Evolutionary conservation across 1,140 invertebrate species (phyloP), one percentile per base, ranked within the genome.

Genomic region (Hyles vespertilio): DNA sequence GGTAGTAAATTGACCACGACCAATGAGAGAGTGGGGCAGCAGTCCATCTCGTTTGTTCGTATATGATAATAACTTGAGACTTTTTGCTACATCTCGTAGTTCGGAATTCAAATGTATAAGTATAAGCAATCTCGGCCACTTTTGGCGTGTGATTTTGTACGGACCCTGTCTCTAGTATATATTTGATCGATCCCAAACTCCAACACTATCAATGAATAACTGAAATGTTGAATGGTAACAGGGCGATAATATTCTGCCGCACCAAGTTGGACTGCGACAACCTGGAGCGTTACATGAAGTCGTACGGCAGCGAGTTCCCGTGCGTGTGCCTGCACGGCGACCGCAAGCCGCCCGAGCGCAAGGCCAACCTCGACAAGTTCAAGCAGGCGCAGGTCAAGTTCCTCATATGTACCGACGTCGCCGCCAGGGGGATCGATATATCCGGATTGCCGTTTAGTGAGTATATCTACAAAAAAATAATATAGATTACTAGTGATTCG

Each of bases 231-330:
- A 22, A 22, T 22, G 22, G 0, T 22, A 54, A 48, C 72, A 92
- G 93, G 65, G 96, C 96, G 0, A 93, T 99, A 43, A 96, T 99
- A 58, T 99, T 99, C 86, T 99, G 99, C 81, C 93, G 99, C 50
- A 99, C 99, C 0, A 99, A n/a, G 89, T 61, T 99, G 2, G 99
- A 99, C 82, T 99, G 99, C 87, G 98, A 99, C 88, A 99, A 99
- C 90, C n/a, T 99, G 72, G 98, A 99, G 85, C 92, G 92, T 40
- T 98, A 97, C 84, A 90, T 99, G 0, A 95, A 94, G 58, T 92
- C 89, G 22, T 80, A 89, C 32, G 90, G 90, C 5, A 89, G 82
- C 32, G 90, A 92, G 48, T 95, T 95, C 80, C 93, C 95, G 0
- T 99, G 98, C 84, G 98, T 99, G 5, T 99, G 98, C 85, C 90